Base-by-base conservation (phyloP, 2,888 invertebrate species). In the Dolomedes plantarius region DNA sequence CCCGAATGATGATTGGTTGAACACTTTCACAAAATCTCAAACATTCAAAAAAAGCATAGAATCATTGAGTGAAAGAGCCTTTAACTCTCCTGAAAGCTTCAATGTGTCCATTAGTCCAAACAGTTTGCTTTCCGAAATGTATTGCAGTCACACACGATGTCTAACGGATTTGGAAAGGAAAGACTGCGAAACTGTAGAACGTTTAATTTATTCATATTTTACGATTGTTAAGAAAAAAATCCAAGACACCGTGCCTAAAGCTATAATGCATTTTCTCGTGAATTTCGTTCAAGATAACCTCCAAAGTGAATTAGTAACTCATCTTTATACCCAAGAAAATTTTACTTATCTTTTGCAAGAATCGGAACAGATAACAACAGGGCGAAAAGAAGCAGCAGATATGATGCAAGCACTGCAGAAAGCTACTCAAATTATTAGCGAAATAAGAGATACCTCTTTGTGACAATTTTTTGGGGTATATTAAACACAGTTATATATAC, bases 231-330 rank as follows among this genome's bases (percentile, higher is more conserved):
- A 98, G 86, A 99, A 99, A 93, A 98, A 97, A 71, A 99, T 99
- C 91, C 99, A 99, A 92, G 99, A 99, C 92, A 96, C 96, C 31
- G 98, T 99, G 85, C 99, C 99, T 46, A 99, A 99, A 92, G 98
- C 99, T 56, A 96, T 99, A 90, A 99, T 99, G 99, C 98, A 99
- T 93, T 99, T 99, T 93, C 93, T 99, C 90, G 99, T 99, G 89
- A 99, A 99, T 93, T 96, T 94, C 91, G 98, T 99, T 81, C 96
- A 98, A 91, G 98, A 99, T 92, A 99, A 99, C 92, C 93, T 99
- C 89, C 99, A 99, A 92, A 98, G 98, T 76, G 99, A 99, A 92
- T 93, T 99, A 86, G 99, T 99, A 7, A 98, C 98, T 87, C 98
- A 98, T 92, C 93, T 99, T 88, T 99, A 99, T 92, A 98, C 99